A percentile compares a stretch with the other conserved stretches of the same genome.
phyloP scores from a whole-genome alignment of 1,140 invertebrate species.

The Dolichoris vasculosae region DNA sequence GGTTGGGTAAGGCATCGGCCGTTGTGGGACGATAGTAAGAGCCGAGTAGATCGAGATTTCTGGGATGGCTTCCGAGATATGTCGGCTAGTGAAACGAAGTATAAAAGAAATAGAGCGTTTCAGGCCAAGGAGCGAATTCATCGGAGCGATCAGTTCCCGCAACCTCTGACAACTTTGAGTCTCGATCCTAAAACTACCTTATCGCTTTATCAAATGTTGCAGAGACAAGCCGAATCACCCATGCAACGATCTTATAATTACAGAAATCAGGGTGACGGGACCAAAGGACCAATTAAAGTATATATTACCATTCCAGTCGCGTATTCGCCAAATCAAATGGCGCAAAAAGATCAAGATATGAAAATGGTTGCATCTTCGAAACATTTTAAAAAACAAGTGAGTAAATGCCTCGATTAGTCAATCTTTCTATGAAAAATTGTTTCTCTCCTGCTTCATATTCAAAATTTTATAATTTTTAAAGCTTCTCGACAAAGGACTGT shows the following conservation, averaged over 20 bases:
- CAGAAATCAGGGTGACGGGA: slow-evolving; percentile 34
- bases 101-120: neutral
- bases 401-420: too few species aligned
- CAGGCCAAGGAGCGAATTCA: neutral
- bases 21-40: slow-evolving; percentile 44
- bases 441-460: neutral
- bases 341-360: neutral
- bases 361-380: too few species aligned
- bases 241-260: neutral
- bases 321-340: slow-evolving; percentile 52
- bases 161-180: neutral
- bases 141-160: slow-evolving; percentile 9
- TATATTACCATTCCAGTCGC: slow-evolving; percentile 69
- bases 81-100: neutral
- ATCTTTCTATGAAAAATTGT: neutral
- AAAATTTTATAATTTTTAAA: neutral
- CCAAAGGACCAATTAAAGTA: slow-evolving; percentile 70
- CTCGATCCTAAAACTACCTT: neutral
- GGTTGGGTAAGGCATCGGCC: slow-evolving; percentile 48
- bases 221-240: slow-evolving; percentile 57
- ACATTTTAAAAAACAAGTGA: neutral
- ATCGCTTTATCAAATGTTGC: neutral
- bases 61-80: slow-evolving; percentile 21
- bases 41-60: neutral
- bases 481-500: neutral